Base-by-base conservation (phyloP, 2,888 invertebrate genomes). In the Merodon equestris region DNA sequence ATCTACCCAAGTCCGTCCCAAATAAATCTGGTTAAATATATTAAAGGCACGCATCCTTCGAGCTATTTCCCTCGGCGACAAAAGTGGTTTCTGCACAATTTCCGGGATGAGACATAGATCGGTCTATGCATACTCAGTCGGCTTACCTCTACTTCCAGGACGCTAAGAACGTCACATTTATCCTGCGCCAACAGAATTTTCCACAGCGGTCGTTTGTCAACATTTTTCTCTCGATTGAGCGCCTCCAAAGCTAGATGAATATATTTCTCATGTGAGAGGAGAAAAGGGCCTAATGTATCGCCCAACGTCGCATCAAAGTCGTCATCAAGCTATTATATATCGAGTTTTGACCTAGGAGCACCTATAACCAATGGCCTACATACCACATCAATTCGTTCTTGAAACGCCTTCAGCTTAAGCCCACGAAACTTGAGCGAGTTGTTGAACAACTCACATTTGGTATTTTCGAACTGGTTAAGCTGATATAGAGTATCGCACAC, bases 301-400 rank as follows among this genome's bases (percentile, higher is more conserved):
- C 63, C 68, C 10, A 79, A 36, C 9, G 63, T 58, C 0, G 86
- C 87, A 10, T 83, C 68, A n/a, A 88, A 87, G n/a, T 86, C 86
- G 14, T 86, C 85, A 48, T 84, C 83, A 0, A 87, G 12, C 13
- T 12, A 12, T 13, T 42, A 4, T 12, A 42, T 42, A 3, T 42
- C 42, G 13, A 38, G 38, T 9, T 1, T n/a, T 2, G n/a, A n/a
- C n/a, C n/a, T n/a, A n/a, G n/a, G n/a, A n/a, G n/a, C n/a, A n/a
- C n/a, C n/a, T n/a, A n/a, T n/a, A n/a, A 18, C 18, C 38, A 42
- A 27, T 10, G n/a, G 10, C 0, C 40, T 14, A 71, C 73, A 0
- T 56, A 83, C 84, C 5, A 82, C 40, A 0, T 4, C 0, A 0
- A 81, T 19, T 0, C 85, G 86, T 3, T 76, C 7, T 0, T 79